Evolutionary conservation across 2,888 invertebrate species (phyloP).

Genomic region (Vandiemenella viatica): DNA sequence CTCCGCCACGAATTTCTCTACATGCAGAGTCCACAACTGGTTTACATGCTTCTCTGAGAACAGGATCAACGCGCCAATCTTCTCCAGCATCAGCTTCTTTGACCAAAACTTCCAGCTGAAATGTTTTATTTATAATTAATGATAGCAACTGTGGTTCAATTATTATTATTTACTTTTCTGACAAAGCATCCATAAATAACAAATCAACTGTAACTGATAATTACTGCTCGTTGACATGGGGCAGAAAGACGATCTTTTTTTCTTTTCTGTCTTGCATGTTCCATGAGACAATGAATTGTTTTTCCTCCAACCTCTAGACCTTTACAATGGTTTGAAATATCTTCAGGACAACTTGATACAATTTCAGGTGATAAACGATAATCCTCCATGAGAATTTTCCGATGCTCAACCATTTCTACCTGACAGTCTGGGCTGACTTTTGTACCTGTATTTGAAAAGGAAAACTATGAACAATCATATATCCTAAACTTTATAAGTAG

Average conservation of each 20-base stretch:
- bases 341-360: conserved; percentile 70
- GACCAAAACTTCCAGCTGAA: conserved; percentile 59
- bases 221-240: conserved; percentile 57
- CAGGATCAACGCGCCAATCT: conserved; percentile 90
- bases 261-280: conserved; percentile 54
- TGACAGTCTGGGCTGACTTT: conserved; percentile 65
- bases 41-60: conserved; percentile 71
- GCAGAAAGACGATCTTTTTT: conserved; percentile 49
- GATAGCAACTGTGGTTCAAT: neutral
- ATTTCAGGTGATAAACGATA: conserved; percentile 87
- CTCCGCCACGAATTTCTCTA: conserved; percentile 35
- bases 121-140: conserved; percentile 4
- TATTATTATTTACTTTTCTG: neutral
- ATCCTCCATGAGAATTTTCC: conserved; percentile 83
- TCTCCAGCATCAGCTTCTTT: conserved; percentile 85
- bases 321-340: conserved; percentile 62
- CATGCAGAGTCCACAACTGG: conserved; percentile 69
- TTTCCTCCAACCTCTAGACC: conserved; percentile 60
- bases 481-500: too few relatives aligned
- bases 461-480: neutral
- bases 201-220: conserved; percentile 13
- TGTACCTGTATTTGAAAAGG: conserved; percentile 23
- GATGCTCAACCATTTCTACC: conserved; percentile 78
- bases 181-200: neutral
- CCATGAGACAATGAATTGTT: conserved; percentile 92